Base-by-base conservation (phyloP, 1,140 invertebrate species). In the Spodoptera litura region DNA sequence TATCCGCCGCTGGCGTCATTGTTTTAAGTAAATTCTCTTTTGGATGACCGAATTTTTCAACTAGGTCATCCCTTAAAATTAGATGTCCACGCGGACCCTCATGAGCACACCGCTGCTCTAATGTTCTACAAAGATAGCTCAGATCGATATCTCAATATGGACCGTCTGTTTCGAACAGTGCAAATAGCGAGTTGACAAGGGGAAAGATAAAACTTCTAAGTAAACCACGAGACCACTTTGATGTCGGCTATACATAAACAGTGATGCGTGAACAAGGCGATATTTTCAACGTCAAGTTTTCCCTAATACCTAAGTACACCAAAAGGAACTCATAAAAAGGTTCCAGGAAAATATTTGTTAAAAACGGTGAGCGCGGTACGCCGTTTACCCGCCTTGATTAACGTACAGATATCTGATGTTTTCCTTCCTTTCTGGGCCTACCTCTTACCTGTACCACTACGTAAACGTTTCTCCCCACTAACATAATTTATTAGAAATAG, bases 1-100 rank as follows among this genome's bases (percentile, higher is more conserved):
- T 59, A 59, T 25, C 25, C 71, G 38, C 9, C 31, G 71, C 31
- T 59, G 52, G 52, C 52, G 71, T 73, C 56, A 73, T 59, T 58
- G 38, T 73, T 73, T 73, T 73, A 64, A 75, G 73, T 64, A 75
- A 64, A 75, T 85, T 75, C 72, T 74, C 64, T 78, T 74, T 81
- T 78, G 71, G 86, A 83, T 86, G 87, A 85, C 87, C 89, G 83
- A 83, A 86, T 91, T 89, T 93, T 91, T 88, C 81, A 93, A 91
- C 84, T 89, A 85, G 91, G 91, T 90, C 91, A 89, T 89, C 84
- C 88, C 87, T 90, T 90, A 90, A 93, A 93, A 92, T 93, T 89
- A 90, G 87, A 85, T 84, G 75, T 76, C 66, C 70, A 75, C 72
- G 78, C 74, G 38, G 71, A 78, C 76, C 75, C 84, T 88, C 78